A percentile compares a stretch with the other conserved stretches of the same genome.
Conservation (phyloP, 2,113 vertebrate genomes). For the Tragelaphus strepsiceros region DNA sequence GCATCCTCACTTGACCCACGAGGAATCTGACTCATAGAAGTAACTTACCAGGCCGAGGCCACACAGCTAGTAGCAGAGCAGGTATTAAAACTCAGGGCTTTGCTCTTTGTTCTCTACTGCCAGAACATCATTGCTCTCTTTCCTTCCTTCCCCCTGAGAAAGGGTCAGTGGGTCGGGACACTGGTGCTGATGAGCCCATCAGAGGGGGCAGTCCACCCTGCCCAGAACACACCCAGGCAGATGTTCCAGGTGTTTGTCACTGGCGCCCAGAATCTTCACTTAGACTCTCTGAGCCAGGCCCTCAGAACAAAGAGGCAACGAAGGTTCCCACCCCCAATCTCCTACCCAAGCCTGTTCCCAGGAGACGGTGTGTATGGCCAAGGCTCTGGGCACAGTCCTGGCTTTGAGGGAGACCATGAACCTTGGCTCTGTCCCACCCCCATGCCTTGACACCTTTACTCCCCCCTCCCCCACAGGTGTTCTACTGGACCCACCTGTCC, state of each 20-base stretch:
- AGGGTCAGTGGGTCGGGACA: neutral
- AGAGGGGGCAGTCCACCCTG: neutral
- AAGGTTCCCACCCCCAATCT: neutral
- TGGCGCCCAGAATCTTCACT: neutral
- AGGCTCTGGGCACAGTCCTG: neutral
- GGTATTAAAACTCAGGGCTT: neutral
- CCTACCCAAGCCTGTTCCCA: neutral
- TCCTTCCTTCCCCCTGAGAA: neutral
- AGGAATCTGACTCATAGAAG: neutral
- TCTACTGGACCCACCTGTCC: constrained; percentile 93
- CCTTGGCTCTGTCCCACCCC: neutral
- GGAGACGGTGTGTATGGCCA: neutral
- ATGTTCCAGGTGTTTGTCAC: neutral
- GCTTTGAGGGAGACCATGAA: neutral
- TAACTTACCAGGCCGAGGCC: neutral
- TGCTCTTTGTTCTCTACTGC: neutral
- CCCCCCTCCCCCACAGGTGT: constrained; percentile 79
- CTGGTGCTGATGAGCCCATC: neutral
- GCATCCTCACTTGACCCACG: neutral
- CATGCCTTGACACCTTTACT: neutral
- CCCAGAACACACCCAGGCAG: neutral
- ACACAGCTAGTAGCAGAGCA: neutral
- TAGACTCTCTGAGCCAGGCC: neutral
- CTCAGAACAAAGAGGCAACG: neutral
- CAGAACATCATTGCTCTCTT: neutral